A percentile compares a stretch with the other conserved stretches of the same genome.
These are phyloP conservation scores for Callosobruchus maculatus DNA, from an alignment of 2,888 invertebrate species.

Conservation along the genomic window DNA sequence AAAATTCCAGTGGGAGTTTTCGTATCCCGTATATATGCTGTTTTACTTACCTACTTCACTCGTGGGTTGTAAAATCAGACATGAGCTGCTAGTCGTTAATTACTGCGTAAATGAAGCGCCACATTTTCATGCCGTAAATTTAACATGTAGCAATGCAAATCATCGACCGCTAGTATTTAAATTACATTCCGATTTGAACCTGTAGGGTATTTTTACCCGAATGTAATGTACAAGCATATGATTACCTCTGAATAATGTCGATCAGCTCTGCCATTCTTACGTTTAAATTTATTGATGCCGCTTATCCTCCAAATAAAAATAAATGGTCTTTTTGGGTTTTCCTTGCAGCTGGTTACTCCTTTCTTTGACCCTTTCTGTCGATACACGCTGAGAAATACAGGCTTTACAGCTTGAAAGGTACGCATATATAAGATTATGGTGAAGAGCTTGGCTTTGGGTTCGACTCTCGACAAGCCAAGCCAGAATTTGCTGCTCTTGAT, in stretches of 20 bases:
- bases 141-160: neutral
- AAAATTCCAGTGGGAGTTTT: neutral
- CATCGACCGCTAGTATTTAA: neutral
- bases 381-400: no score
- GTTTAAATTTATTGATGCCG: neutral
- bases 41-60: neutral
- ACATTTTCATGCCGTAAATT: neutral
- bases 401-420: no score
- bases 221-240: neutral
- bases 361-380: no score
- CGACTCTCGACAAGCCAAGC: no score
- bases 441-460: no score
- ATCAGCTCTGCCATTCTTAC: neutral
- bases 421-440: no score
- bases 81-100: neutral
- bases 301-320: no score
- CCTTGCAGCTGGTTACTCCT: neutral
- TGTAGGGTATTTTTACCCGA: neutral
- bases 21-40: neutral
- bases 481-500: no score
- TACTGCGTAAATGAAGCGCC: neutral
- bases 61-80: neutral
- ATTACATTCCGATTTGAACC: neutral
- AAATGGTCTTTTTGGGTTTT: neutral
- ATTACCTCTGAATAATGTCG: neutral